phyloP scores from a whole-genome alignment of 2,888 invertebrate species.

The Pinctada fucata region DNA sequence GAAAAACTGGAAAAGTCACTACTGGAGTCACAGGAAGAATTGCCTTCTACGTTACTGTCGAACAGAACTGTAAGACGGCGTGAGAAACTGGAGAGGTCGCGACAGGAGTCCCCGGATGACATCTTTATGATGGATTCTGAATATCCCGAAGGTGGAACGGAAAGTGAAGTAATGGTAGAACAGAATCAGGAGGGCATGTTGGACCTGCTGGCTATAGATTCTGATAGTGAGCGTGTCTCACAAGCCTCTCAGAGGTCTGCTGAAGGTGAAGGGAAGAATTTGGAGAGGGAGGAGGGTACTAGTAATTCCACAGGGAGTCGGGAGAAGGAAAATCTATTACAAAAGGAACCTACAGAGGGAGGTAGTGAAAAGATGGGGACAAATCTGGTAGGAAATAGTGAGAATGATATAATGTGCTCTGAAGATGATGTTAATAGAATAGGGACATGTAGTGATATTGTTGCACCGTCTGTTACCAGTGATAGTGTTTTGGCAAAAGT shows the following conservation, averaged over 20 bases:
- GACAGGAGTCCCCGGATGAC: conserved; percentile 46
- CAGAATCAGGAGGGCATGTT: conserved; percentile 29
- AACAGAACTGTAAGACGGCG: background rate
- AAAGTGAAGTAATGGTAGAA: background rate
- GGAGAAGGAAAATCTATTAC: too few relatives aligned
- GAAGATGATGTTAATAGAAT: too few relatives aligned
- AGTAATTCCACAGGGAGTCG: too few relatives aligned
- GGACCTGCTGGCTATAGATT: background rate
- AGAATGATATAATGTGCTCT: too few relatives aligned
- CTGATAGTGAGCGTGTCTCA: background rate
- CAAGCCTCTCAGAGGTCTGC: background rate
- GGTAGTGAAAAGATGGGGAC: background rate
- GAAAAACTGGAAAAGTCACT: background rate
- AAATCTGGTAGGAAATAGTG: too few relatives aligned
- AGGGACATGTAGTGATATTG: too few relatives aligned
- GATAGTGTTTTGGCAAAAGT: too few relatives aligned
- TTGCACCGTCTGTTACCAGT: too few relatives aligned
- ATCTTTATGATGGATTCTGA: conserved; percentile 50
- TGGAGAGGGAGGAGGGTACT: too few relatives aligned
- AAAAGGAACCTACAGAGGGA: background rate
- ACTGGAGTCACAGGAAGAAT: background rate
- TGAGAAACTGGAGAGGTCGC: conserved; percentile 1
- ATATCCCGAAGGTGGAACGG: conserved; percentile 25
- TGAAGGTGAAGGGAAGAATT: background rate
- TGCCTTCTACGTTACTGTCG: conserved; percentile 8